Evolutionary conservation across 2,797 vertebrate genomes (phyloP).

Genomic region (Furcifer pardalis): DNA sequence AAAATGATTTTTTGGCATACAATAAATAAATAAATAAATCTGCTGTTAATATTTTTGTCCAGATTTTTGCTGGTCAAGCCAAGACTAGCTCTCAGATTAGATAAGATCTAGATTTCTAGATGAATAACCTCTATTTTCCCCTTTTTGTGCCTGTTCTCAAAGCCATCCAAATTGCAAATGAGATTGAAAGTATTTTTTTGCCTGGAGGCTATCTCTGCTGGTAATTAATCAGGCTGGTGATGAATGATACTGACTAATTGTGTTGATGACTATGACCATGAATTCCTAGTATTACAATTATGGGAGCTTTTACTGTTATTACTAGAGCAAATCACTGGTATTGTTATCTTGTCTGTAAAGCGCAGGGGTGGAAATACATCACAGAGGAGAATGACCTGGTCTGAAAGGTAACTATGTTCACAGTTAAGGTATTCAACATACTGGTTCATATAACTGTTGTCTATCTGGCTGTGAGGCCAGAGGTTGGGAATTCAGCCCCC

Average conservation of each 20-base stretch:
- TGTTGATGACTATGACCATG: constrained; percentile 4
- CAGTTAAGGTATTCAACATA: neutral
- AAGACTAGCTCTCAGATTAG: constrained; percentile 15
- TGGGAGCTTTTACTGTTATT: constrained; percentile 40
- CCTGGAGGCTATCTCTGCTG: constrained; percentile 34
- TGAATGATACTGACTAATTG: constrained; percentile 52
- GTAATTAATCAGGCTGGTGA: constrained; percentile 63
- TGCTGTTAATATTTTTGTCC: neutral
- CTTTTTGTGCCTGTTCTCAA: neutral
- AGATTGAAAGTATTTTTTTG: constrained; percentile 44
- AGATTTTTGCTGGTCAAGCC: neutral
- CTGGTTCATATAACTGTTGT: neutral
- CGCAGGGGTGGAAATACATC: neutral
- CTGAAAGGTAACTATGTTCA: neutral
- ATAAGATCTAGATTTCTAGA: constrained; percentile 1
- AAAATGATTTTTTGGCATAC: too few relatives aligned
- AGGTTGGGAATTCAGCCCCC: too few relatives aligned
- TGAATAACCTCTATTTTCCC: constrained; percentile 4
- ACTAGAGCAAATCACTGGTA: constrained; percentile 7
- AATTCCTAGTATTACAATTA: constrained; percentile 37
- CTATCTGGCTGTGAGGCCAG: too few relatives aligned
- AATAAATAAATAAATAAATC: too few relatives aligned
- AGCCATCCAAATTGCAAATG: constrained; percentile 36
- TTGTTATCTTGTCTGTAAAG: neutral
- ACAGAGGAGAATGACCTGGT: neutral